Base-by-base conservation (phyloP, 2,888 invertebrate species). In the Ischnura elegans region DNA sequence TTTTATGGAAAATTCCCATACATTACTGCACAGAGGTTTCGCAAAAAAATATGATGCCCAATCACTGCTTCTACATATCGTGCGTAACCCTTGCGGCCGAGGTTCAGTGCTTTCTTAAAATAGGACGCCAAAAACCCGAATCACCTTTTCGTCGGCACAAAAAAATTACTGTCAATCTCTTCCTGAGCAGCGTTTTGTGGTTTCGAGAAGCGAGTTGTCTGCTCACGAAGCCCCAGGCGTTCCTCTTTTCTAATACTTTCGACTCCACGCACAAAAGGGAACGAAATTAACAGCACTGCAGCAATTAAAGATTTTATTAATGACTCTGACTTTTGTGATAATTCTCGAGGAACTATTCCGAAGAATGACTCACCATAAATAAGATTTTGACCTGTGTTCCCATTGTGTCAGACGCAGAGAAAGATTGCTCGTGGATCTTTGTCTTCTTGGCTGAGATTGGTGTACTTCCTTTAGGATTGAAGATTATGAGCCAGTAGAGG, bases 91-190 rank as follows among this genome's bases (percentile, higher is more conserved):
- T n/a, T n/a, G n/a, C n/a, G n/a, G n/a, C n/a, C n/a, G n/a, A n/a
- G n/a, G n/a, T n/a, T n/a, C n/a, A n/a, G n/a, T n/a, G n/a, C n/a
- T n/a, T n/a, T n/a, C n/a, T n/a, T n/a, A n/a, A n/a, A n/a, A n/a
- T n/a, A n/a, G n/a, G n/a, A n/a, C n/a, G n/a, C n/a, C n/a, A n/a
- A n/a, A n/a, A n/a, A 10, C 2, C 51, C 76, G 76, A 76, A 76
- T 36, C 76, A 29, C 76, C 76, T 36, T 76, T 76, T 76, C 16
- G 25, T 10, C 76, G 10, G 76, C 10, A 36, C 76, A 36, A 76
- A 76, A n/a, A 16, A 36, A 36, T 76, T 76, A 25, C 76, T 76
- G 76, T 76, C 76, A 76, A 76, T 76, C 76, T 76, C 76, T 51
- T n/a, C 13, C 36, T 29, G 76, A 61, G 76, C 76, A 76, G 76